phyloP scores from a whole-genome alignment of 2,888 invertebrate species.

The Meganola albula region DNA sequence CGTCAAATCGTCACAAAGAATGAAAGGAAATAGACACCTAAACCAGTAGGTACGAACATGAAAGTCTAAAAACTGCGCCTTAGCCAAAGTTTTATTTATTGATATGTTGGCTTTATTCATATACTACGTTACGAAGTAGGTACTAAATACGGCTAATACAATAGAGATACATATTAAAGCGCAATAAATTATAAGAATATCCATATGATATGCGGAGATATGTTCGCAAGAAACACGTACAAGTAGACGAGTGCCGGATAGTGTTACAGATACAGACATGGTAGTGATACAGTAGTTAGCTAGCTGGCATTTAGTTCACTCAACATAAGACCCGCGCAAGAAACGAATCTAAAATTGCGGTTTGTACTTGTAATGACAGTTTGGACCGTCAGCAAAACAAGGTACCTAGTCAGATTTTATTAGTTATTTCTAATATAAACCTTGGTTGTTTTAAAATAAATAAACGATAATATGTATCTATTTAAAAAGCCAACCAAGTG shows the following conservation, averaged over 20 bases:
- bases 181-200: slow-evolving; percentile 54
- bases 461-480: no score
- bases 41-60: slow-evolving; percentile 31
- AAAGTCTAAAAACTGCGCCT: slow-evolving; percentile 47
- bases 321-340: slow-evolving; percentile 5
- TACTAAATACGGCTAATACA: slow-evolving; percentile 52
- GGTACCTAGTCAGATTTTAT: no score
- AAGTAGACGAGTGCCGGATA: slow-evolving; percentile 12
- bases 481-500: no score
- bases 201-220: slow-evolving; percentile 65
- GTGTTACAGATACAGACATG: slow-evolving; percentile 5
- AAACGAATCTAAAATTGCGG: no score
- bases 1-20: slow-evolving; percentile 28
- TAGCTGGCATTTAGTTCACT: no score
- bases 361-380: no score
- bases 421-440: no score
- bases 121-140: slow-evolving; percentile 46
- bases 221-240: slow-evolving; percentile 39
- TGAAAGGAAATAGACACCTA: slow-evolving; percentile 28
- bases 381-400: no score
- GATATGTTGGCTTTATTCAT: slow-evolving; percentile 67
- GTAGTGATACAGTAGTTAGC: slow-evolving; percentile 10
- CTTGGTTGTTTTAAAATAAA: no score
- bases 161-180: slow-evolving; percentile 54
- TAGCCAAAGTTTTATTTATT: slow-evolving; percentile 58